Base-by-base conservation (phyloP, 1,140 invertebrate species). In the Ectropis grisescens region DNA sequence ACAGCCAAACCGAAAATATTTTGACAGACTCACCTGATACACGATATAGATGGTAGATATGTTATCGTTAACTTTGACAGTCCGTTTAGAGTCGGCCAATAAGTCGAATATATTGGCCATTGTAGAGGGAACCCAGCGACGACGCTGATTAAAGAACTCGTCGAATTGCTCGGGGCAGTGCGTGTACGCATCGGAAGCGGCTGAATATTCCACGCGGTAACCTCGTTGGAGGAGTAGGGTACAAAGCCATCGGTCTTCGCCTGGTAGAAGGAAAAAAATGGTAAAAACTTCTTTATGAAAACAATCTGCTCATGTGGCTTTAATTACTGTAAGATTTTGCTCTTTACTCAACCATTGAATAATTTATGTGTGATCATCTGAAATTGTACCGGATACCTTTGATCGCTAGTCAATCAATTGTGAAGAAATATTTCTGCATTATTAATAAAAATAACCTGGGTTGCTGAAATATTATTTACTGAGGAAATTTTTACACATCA, bases 141-240 rank as follows among this genome's bases (percentile, higher is more conserved):
- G 88, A 12, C 96, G 87, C 71, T 98, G 96, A 68, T 97, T 98
- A 83, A 94, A 98, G 75, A 98, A 98, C 74, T 98, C 96, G 41
- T 93, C 94, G 68, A 98, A 98, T 13, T 93, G 92, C 87, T 99
- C 97, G 0, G 96, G 95, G 28, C 93, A 94, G 58, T 98, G 96
- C 12, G 97, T 99, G 74, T 97, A 96, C 13, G 97, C 96, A 67
- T 99, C 97, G 7, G 95, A 95, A 10, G 97, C 97, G 53, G 97
- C 97, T 26, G 94, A 97, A 70, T 99, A 99, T 82, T 99, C 97
- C 11, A 99, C 96, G 29, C 97, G 88, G 76, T 98, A 98, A 1
- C 97, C 97, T 81, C 97, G 86, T 81, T 98, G 95, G 11, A 98
- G 78, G 0, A 98, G 81, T 11, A 98, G 70, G 0, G 96, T 98